Percentiles rank a stretch among this genome's conserved stretches.
Evolutionary conservation across 92 coral and sea anemone species (phyloP).

Genomic region (Palythoa heliodiscus): DNA sequence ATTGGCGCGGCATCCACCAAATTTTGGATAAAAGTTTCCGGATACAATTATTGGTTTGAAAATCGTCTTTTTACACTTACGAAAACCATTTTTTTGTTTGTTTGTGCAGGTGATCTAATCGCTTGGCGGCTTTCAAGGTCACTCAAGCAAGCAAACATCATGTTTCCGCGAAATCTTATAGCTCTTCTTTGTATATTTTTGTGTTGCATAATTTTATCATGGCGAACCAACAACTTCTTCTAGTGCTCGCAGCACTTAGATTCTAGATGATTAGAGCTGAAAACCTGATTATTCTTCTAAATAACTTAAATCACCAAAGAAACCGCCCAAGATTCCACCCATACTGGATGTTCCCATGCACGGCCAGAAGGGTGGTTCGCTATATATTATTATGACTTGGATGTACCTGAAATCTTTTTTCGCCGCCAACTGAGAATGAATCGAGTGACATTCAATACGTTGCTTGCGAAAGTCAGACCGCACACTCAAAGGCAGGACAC

Average conservation of each 20-base stretch:
- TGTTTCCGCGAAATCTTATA: conserved; percentile 43
- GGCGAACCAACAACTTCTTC: conserved; percentile 54
- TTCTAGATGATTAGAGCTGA: neutral
- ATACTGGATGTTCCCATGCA: conserved; percentile 58
- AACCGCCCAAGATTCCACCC: conserved; percentile 45
- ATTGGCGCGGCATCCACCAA: conserved; percentile 37
- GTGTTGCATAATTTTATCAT: conserved; percentile 49
- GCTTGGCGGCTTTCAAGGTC: conserved; percentile 35
- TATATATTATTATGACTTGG: conserved; percentile 39
- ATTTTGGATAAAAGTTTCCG: conserved; percentile 33
- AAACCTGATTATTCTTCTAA: conserved; percentile 15
- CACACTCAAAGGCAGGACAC: conserved; percentile 52
- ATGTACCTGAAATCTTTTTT: conserved; percentile 43
- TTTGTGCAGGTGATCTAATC: conserved; percentile 28
- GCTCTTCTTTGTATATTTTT: conserved; percentile 45
- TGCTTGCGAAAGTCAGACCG: conserved; percentile 44
- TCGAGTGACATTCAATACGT: conserved; percentile 30
- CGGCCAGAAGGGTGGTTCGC: conserved; percentile 52
- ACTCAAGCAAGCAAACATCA: conserved; percentile 42
- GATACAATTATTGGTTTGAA: conserved; percentile 35
- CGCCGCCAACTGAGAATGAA: conserved; percentile 55
- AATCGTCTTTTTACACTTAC: conserved; percentile 30
- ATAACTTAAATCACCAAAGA: conserved; percentile 1
- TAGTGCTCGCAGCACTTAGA: conserved; percentile 34
- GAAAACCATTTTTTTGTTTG: conserved; percentile 27